Conservation (phyloP, 2,113 vertebrate genomes). For the Ophiodon elongatus region DNA sequence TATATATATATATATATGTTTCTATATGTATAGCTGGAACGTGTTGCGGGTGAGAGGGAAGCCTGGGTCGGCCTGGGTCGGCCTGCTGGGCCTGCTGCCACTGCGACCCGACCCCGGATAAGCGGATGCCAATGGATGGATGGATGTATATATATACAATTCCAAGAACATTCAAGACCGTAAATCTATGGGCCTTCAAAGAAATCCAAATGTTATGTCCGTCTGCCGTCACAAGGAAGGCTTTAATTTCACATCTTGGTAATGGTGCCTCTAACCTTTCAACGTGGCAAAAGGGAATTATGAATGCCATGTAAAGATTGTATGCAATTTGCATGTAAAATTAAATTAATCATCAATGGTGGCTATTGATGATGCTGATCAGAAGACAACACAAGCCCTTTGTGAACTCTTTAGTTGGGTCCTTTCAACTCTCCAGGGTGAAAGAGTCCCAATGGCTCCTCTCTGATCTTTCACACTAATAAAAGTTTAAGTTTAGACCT, state of each 20-base stretch:
- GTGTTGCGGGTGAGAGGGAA: too few relatives aligned
- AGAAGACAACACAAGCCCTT: neutral
- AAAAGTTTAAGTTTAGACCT: neutral
- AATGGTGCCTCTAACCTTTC: neutral
- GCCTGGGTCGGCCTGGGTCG: too few relatives aligned
- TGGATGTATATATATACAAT: too few relatives aligned
- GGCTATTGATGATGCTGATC: constrained; percentile 5
- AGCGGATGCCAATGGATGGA: too few relatives aligned
- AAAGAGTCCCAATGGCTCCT: neutral
- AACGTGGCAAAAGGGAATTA: neutral
- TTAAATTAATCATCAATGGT: neutral
- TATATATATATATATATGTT: too few relatives aligned
- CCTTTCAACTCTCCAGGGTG: constrained; percentile 9
- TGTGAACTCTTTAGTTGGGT: neutral
- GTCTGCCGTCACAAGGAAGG: neutral
- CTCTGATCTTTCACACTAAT: constrained; percentile 20
- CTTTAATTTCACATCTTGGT: neutral
- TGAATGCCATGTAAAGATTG: neutral
- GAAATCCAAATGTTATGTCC: neutral
- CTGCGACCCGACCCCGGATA: too few relatives aligned
- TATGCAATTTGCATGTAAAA: neutral
- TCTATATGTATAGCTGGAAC: too few relatives aligned
- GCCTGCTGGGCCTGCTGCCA: too few relatives aligned
- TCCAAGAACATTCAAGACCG: neutral
- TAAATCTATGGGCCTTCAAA: constrained; percentile 1